Evolutionary conservation across 1,140 invertebrate genomes (phyloP), one percentile per base, ranked within the genome.

Genomic region (Eumeta japonica): DNA sequence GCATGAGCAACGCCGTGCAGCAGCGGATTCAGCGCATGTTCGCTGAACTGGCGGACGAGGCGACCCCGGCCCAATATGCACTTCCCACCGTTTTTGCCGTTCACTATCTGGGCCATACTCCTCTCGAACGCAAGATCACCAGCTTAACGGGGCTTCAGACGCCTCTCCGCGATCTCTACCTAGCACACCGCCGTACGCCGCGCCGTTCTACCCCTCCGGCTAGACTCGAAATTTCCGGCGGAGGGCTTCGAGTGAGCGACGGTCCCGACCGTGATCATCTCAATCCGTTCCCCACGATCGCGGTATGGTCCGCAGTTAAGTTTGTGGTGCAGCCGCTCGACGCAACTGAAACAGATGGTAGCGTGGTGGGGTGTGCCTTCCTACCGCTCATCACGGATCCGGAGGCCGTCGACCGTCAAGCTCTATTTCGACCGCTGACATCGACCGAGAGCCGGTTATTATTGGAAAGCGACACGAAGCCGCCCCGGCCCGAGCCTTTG

Each of bases 241-340:
- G 73, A 15, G 87, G 86, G 13, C 58, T 89, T 7, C 81, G 82
- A 63, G 80, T 87, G 2, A 76, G 79, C 28, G 70, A 79, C 17
- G 74, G 79, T 56, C 76, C 74, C 32, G 67, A 78, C 33, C 43
- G 75, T 33, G 75, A 77, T 43, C 79, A 83, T 55, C 72, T 87
- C 13, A 89, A 89, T 53, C 87, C 90, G 2, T 94, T 93, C 57
- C 86, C 89, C 9, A 87, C 89, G 11, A 94, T 94, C 62, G 90
- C 90, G 0, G 90, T 93, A 1, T 94, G 91, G 91, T 92, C 90
- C 12, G 87, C 87, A 0, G 85, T 90, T 2, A 88, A 89, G 58
- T 89, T 89, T 53, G 80, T 86, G 3, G 73, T 84, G 3, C 80
- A 80, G 43, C 57, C 74, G 2, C 62, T 64, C 16, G 79, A 80